phyloP scores from a whole-genome alignment of 2,888 invertebrate species.

The Dolomedes plantarius region DNA sequence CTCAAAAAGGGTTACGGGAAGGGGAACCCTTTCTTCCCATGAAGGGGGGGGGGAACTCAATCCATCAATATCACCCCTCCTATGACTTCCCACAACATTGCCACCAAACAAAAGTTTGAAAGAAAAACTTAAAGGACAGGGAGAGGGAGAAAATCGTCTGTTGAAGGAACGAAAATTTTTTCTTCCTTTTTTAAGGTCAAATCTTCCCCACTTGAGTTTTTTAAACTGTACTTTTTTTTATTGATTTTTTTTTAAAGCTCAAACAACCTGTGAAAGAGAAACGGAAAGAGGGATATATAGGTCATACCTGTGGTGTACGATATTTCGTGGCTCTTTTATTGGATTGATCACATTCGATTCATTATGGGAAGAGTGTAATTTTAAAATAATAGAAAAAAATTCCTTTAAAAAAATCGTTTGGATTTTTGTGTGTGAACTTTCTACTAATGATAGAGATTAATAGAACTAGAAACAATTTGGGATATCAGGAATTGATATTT shows the following conservation, averaged over 20 bases:
- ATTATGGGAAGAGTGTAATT: too few species aligned
- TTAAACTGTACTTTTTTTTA: neutral
- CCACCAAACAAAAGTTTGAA: constrained; percentile 18
- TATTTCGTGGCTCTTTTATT: too few species aligned
- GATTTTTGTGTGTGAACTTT: too few species aligned
- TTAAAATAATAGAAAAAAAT: too few species aligned
- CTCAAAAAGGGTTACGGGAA: neutral
- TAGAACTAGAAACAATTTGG: too few species aligned
- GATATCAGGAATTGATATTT: too few species aligned
- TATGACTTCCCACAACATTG: constrained; percentile 69
- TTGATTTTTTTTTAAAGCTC: constrained; percentile 29
- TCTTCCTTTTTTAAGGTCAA: constrained; percentile 15
- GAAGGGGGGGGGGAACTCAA: constrained; percentile 42
- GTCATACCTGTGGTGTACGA: constrained; percentile 23
- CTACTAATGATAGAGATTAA: too few species aligned
- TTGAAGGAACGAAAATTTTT: neutral
- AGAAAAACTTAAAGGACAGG: neutral
- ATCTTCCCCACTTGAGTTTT: neutral
- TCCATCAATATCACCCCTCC: constrained; percentile 63
- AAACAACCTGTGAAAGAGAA: constrained; percentile 49
- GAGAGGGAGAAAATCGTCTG: constrained; percentile 24
- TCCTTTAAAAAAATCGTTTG: too few species aligned
- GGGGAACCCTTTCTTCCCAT: constrained; percentile 28
- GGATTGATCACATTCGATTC: too few species aligned
- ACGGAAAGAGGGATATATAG: constrained; percentile 6